A percentile compares a stretch with the other conserved stretches of the same genome.
Conservation (phyloP, 2,888 invertebrate species). For the Dasysyrphus tricinctus region DNA sequence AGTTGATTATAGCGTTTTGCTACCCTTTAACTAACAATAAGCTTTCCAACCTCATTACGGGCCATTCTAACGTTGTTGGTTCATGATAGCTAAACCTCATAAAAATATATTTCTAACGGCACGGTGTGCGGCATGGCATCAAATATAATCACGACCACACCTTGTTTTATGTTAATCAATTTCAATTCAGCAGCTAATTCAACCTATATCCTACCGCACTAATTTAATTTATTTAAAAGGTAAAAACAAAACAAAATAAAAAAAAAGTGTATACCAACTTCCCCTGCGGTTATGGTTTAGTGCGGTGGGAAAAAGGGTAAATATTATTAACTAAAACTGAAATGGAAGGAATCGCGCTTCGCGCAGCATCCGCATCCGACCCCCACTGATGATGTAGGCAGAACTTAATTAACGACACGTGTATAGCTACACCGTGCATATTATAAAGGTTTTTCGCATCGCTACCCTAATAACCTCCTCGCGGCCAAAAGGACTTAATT, state of each 20-base stretch:
- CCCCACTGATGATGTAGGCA: constrained; percentile 10
- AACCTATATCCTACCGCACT: constrained; percentile 53
- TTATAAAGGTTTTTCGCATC: constrained; percentile 40
- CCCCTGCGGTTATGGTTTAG: background rate
- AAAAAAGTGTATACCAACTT: constrained; percentile 34
- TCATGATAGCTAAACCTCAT: constrained; percentile 2
- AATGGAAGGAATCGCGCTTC: background rate
- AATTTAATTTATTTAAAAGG: constrained; percentile 62
- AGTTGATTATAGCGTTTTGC: background rate
- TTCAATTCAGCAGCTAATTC: constrained; percentile 63
- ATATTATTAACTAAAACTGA: constrained; percentile 3
- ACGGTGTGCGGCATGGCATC: background rate
- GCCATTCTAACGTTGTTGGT: background rate
- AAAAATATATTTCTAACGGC: constrained; percentile 5
- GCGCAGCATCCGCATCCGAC: constrained; percentile 54
- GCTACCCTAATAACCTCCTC: constrained; percentile 26
- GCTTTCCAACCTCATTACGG: background rate
- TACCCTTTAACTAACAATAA: background rate
- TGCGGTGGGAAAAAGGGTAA: background rate
- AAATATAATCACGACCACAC: constrained; percentile 53
- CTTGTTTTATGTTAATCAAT: constrained; percentile 58
- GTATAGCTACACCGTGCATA: constrained; percentile 24
- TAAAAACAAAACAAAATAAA: constrained; percentile 5
- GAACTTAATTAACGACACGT: constrained; percentile 61
- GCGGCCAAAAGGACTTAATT: constrained; percentile 39